Base-by-base conservation (phyloP, 2,113 vertebrate genomes). In the Eubucco bourcierii region DNA sequence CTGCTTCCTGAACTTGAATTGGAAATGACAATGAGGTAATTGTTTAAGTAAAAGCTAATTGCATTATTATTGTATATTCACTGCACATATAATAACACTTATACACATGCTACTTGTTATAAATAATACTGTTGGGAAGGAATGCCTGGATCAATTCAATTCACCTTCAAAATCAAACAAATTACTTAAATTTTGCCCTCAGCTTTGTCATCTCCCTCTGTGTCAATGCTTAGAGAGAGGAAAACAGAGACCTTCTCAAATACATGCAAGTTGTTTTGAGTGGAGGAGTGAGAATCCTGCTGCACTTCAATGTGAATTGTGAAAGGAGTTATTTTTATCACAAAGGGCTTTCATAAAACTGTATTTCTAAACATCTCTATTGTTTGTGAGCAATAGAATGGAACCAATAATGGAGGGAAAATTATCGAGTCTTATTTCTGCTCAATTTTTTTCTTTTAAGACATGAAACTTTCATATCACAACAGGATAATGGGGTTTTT, bases 311-410 rank as follows among this genome's bases (percentile, higher is more conserved):
- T 16, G 58, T 29, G 67, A 90, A 83, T 81, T 90, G 66, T 87
- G 56, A 91, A 80, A 84, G 67, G 39, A 64, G 39, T 90, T 95
- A 93, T 96, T 94, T 96, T 97, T 94, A 89, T 93, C 67, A 70
- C 74, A 71, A 84, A 70, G 8, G 33, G 15, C 37, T 90, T 47
- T 61, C 68, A 90, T 79, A 81, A 84, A 83, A 95, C 89, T 80
- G 31, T 46, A 87, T 95, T 80, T 93, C 39, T 88, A 92, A 93
- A 77, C 37, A 66, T 44, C 55, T 68, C 80, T 80, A 93, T 94
- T 96, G 90, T 94, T 97, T 88, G 39, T 90, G 90, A 95, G 96
- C 94, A 96, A 93, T 93, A 66, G 47, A 84, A 89, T 52, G 33
- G 33, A 87, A 47, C 23, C 81, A 52, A 95, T 79, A 95, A 88